Evolutionary conservation across 1,140 invertebrate genomes (phyloP), one percentile per base, ranked within the genome.

Genomic region (Brachionus paranguensis): DNA sequence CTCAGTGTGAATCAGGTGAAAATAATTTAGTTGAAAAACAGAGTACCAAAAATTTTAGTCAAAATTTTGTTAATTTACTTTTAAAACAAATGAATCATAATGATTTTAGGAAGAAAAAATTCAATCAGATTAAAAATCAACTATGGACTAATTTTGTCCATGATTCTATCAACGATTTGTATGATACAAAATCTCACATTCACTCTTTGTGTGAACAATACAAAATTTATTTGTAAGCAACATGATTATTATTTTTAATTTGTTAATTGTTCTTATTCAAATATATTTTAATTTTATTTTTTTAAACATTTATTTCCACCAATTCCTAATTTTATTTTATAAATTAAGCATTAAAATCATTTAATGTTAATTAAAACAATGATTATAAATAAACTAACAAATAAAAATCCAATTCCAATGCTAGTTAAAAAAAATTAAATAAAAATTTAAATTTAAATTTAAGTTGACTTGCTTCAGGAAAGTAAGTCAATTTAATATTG

Each of bases 11-110:
- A n/a, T 14, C 8, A 24, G n/a, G 5, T 33, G 65, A 68, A 12
- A 68, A 41, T 37, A 68, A 37, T 37, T 41, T 68, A 14, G 5
- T 5, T 68, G 65, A 41, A 41, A 72, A 72, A 47, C 14, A 20
- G 11, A 74, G 17, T 76, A 11, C 45, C 33, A 76, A 76, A 76
- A 50, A 20, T 50, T 76, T 27, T 76, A 50, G 41, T 76, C 72
- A 50, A 47, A 76, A 33, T 76, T 76, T 76, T 72, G 68, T 72
- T 43, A 72, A 72, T 72, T 43, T 41, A 11, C 37, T 72, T 41
- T 17, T 72, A 43, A 72, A 72, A 17, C 68, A 72, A 72, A 72
- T 72, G 68, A 76, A 76, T 76, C 72, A 50, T 50, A 50, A 76
- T 24, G 72, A 76, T 76, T 50, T 27, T 27, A 47, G 45, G 12